A percentile compares a stretch with the other conserved stretches of the same genome.
Evolutionary conservation across 1,140 invertebrate genomes (phyloP).

Genomic region (Wiebesia pumilae): DNA sequence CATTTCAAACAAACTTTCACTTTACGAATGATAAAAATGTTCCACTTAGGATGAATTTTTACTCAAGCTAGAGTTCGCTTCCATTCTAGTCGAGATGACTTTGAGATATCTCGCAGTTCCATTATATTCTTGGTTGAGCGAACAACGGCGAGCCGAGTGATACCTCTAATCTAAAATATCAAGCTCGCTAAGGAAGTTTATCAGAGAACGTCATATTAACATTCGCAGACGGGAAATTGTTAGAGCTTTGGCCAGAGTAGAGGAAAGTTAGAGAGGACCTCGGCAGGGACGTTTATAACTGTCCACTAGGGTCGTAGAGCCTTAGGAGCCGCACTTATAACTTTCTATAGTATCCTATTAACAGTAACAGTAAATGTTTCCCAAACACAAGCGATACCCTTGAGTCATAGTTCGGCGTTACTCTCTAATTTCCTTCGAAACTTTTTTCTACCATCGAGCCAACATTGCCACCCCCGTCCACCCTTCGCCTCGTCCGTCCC

Average conservation of each 20-base stretch:
- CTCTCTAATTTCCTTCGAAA: slow-evolving; percentile 36
- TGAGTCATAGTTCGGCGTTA: slow-evolving; percentile 27
- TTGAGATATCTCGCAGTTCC: not conserved
- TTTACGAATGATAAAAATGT: not conserved
- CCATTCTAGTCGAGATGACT: not conserved
- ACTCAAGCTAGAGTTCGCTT: not conserved
- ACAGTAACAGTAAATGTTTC: slow-evolving; percentile 25
- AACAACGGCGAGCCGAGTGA: not conserved
- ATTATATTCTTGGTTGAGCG: not conserved
- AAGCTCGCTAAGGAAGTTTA: not conserved
- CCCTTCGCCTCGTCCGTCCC: slow-evolving; percentile 51
- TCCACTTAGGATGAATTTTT: not conserved
- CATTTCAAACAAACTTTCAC: not conserved
- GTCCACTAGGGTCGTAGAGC: not conserved
- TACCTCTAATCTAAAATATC: not conserved
- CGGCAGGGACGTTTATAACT: not conserved
- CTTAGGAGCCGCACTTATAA: slow-evolving; percentile 4
- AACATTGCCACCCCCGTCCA: slow-evolving; percentile 50
- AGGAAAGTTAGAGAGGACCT: not conserved
- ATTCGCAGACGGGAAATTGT: not conserved
- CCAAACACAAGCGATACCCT: not conserved
- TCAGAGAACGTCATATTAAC: not conserved
- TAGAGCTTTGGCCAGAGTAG: not conserved
- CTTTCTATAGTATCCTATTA: slow-evolving; percentile 16
- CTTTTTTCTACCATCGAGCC: slow-evolving; percentile 36